These are phyloP conservation scores for Galerucella pusilla DNA, from an alignment of 2,888 invertebrate species.

Conservation along the genomic window DNA sequence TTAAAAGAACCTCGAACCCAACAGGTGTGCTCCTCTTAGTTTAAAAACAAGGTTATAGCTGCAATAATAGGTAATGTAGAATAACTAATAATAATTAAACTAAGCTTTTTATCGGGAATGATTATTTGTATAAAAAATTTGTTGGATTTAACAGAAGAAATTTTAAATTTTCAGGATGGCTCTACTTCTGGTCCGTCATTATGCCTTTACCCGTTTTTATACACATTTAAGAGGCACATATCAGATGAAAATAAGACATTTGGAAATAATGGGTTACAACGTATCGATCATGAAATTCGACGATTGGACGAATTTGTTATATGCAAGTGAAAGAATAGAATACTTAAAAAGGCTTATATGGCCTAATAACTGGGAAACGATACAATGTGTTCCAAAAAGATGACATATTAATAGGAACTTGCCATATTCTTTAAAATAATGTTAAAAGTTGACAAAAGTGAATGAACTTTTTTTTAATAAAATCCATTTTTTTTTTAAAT, in stretches of 20 bases:
- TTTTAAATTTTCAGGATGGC: slow-evolving; percentile 62
- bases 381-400: slow-evolving; percentile 17
- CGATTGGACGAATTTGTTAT: slow-evolving; percentile 70
- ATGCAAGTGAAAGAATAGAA: slow-evolving; percentile 66
- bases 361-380: slow-evolving; percentile 21
- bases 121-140: not conserved
- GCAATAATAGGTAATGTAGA: no score
- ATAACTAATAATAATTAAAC: no score
- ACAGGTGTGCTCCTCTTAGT: no score
- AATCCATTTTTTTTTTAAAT: no score
- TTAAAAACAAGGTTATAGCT: no score
- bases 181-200: slow-evolving; percentile 64
- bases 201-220: slow-evolving; percentile 66
- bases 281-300: slow-evolving; percentile 68
- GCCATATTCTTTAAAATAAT: no score
- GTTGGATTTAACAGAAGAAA: not conserved
- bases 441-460: no score
- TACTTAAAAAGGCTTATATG: slow-evolving; percentile 51
- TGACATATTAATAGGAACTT: slow-evolving; percentile 9
- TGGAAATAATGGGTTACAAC: slow-evolving; percentile 74
- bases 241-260: slow-evolving; percentile 69
- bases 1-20: no score
- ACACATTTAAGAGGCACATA: slow-evolving; percentile 67
- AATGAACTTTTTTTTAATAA: no score
- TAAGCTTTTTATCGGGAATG: no score